Evolutionary conservation across 2,797 vertebrate species (phyloP), one percentile per base, ranked within the genome.

Genomic region (Pseudopleuronectes americanus): DNA sequence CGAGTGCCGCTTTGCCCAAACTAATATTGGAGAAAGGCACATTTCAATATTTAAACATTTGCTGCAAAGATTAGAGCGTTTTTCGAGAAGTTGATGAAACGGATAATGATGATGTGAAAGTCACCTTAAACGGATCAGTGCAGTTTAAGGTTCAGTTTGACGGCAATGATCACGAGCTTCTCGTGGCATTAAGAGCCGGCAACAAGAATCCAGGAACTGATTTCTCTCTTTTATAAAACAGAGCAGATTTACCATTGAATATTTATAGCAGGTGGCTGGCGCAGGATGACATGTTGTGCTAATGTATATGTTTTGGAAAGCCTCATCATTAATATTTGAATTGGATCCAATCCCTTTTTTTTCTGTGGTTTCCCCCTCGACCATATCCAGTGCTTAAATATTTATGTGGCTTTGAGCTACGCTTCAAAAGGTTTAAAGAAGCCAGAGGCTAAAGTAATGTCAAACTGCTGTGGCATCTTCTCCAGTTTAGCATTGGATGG

Each of bases 311-410:
- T 80, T 86, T 84, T 75, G 26, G 45, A 85, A 88, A 85, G 57
- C 53, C 38, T 74, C 58, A 41, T 69, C 62, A 80, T 92, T 67
- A 91, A 92, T 92, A 90, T 88, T 89, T 91, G 12, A 85, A 77
- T 72, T 57, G 36, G 23, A 84, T 84, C 59, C 33, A 77, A 28
- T 28, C 2, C 87, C 79, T 78, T 49, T 79, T 75, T 72, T 64
- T 67, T 55, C 26, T 59, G 81, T 80, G 10, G 49, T 66, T 74
- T 69, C 62, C 31, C 23, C 19, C n/a, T n/a, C 62, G 76, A 64
- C 57, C 48, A 64, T 59, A 61, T 19, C 64, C 71, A 67, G 21
- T 68, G n/a, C 68, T 87, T 59, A 89, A 85, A 85, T 87, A 88
- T 90, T 77, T 10, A 82, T 88, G 55, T 73, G 64, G 45, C 76